A percentile compares a stretch with the other conserved stretches of the same genome.
Evolutionary conservation across 1,140 invertebrate genomes (phyloP).

Genomic region (Drosophila virilis): DNA sequence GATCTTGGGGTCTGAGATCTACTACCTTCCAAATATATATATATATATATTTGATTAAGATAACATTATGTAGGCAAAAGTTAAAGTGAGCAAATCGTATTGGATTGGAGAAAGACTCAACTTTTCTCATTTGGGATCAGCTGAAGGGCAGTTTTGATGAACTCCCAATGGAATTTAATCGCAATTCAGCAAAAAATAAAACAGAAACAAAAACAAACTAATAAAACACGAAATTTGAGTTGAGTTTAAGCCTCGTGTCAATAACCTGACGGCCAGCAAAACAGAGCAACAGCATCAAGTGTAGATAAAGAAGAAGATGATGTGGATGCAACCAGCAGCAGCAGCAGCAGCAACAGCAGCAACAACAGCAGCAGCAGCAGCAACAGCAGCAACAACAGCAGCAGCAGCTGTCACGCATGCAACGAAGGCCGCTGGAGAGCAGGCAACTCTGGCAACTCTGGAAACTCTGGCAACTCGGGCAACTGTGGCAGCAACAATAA

Average conservation of each 20-base stretch:
- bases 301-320: constrained; percentile 5
- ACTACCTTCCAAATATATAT: too few relatives aligned
- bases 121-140: not conserved
- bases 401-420: constrained; percentile 61
- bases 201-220: not conserved
- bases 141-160: not conserved
- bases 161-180: not conserved
- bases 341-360: constrained; percentile 48
- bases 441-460: constrained; percentile 7
- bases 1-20: too few relatives aligned
- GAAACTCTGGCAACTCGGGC: not conserved
- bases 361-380: constrained; percentile 23
- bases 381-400: constrained; percentile 23
- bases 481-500: not conserved
- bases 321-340: constrained; percentile 7
- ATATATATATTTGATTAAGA: too few relatives aligned
- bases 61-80: too few relatives aligned
- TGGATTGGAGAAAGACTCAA: too few relatives aligned
- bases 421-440: constrained; percentile 21
- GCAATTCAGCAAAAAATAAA: not conserved
- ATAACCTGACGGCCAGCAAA: constrained; percentile 51
- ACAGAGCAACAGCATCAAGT: constrained; percentile 25
- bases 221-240: constrained; percentile 20
- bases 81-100: too few relatives aligned
- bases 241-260: constrained; percentile 42